These are phyloP conservation scores for Botia kubotai DNA, from an alignment of 2,797 vertebrate species.

Conservation along the genomic window DNA sequence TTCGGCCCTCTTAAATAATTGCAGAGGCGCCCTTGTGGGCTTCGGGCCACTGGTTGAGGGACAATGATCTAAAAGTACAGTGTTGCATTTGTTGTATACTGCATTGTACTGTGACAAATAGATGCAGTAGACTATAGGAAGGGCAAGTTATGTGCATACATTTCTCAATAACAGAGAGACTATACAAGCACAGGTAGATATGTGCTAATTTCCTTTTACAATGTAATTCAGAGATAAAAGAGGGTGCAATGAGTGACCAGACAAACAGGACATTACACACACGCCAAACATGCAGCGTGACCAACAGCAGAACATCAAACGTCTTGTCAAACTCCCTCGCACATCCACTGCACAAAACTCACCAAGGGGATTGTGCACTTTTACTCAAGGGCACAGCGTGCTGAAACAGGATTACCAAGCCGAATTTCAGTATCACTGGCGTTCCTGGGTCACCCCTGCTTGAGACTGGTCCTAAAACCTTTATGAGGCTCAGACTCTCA, in stretches of 20 bases:
- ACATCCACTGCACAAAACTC: conserved; percentile 20
- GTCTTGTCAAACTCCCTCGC: conserved; percentile 6
- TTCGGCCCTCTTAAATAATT: no score
- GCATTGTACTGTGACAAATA: no score
- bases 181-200: background rate
- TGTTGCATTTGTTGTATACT: no score
- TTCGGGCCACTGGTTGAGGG: no score
- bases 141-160: background rate
- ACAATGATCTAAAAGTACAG: no score
- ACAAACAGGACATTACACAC: background rate
- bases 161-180: background rate
- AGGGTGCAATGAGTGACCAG: background rate
- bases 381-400: background rate
- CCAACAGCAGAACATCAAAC: conserved; percentile 1
- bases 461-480: conserved; percentile 13
- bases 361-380: background rate
- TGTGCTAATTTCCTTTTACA: background rate
- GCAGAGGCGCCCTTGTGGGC: no score
- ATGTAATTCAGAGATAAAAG: conserved; percentile 5
- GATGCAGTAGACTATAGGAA: no score
- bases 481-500: conserved; percentile 30
- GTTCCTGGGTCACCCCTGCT: background rate
- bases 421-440: conserved; percentile 11
- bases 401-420: conserved; percentile 19
- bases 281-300: background rate